Base-by-base conservation (phyloP, 1,140 invertebrate genomes). In the Procambarus virginalis region DNA sequence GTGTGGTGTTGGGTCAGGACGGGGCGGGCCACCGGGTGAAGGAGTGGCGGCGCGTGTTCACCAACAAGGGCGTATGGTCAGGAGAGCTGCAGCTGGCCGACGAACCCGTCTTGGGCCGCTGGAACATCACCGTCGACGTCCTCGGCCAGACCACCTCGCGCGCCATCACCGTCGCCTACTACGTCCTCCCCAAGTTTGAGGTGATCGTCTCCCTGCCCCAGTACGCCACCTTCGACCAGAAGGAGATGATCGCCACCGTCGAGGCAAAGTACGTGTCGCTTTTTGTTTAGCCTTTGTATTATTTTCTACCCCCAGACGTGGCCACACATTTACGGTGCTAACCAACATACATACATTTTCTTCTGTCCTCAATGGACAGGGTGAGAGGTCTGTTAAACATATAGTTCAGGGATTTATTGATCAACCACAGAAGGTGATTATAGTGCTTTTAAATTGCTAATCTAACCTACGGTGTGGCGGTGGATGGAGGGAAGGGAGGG, bases 181-280 rank as follows among this genome's bases (percentile, higher is more conserved):
- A 99, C 93, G 96, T 99, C 49, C 94, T 98, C 58, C 98, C 98
- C 0, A 98, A 98, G 92, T 99, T 98, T 94, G 96, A 98, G 93
- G 97, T 99, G 22, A 95, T 95, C 0, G 95, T 99, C 46, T 95
- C 97, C 80, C 95, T 97, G 0, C 96, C 97, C 2, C 95, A 96
- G 89, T 97, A 98, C 94, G 95, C 97, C 0, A 96, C 97, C 2
- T 97, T 97, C 93, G 96, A 96, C 86, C 96, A 98, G 85, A 96
- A 96, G 46, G 95, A 96, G 78, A 95, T 99, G 51, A 95, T 95
- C 17, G 96, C 96, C 9, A 97, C 96, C 46, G 95, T 99, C 14
- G 96, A 96, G 70, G 97, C 98, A 12, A 97, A 96, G 97, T 98
- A 95, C 95, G 94, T 93, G 14, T 34, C 34, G 34, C 34, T 34